A percentile compares a stretch with the other conserved stretches of the same genome.
These are phyloP conservation scores for Gasterosteus aculeatus DNA, from an alignment of 2,113 vertebrate genomes.

Conservation along the genomic window DNA sequence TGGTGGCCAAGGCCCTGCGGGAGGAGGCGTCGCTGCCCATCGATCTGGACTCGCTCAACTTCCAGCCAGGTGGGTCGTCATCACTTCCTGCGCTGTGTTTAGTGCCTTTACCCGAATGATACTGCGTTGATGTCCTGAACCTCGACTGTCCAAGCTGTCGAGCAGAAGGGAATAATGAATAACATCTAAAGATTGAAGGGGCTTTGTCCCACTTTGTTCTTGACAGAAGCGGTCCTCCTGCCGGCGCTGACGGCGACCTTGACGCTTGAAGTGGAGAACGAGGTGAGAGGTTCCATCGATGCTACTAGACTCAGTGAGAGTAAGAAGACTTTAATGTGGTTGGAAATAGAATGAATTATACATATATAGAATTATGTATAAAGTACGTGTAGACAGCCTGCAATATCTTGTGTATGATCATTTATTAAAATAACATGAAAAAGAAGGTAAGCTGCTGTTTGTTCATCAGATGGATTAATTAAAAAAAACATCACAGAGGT, in stretches of 20 bases:
- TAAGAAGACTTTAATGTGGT: not conserved
- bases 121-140: not conserved
- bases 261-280: conserved; percentile 13
- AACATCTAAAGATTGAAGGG: not conserved
- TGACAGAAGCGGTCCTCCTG: conserved; percentile 21
- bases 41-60: conserved; percentile 85
- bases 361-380: not conserved
- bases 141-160: not conserved
- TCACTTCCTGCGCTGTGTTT: not conserved
- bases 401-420: not conserved
- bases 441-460: too few relatives aligned
- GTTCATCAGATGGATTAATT: too few relatives aligned
- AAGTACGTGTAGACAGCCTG: not conserved
- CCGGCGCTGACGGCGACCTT: conserved; percentile 38
- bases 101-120: too few relatives aligned
- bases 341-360: not conserved
- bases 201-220: not conserved
- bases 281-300: conserved; percentile 26
- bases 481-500: too few relatives aligned
- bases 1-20: conserved; percentile 82
- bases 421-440: not conserved
- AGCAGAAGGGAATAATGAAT: not conserved
- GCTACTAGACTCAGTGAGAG: not conserved
- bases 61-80: conserved; percentile 67
- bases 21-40: conserved; percentile 85